Percentiles rank a stretch among this genome's conserved stretches.
phyloP scores from a whole-genome alignment of 2,797 vertebrate species.

The Rhynchonycteris naso region DNA sequence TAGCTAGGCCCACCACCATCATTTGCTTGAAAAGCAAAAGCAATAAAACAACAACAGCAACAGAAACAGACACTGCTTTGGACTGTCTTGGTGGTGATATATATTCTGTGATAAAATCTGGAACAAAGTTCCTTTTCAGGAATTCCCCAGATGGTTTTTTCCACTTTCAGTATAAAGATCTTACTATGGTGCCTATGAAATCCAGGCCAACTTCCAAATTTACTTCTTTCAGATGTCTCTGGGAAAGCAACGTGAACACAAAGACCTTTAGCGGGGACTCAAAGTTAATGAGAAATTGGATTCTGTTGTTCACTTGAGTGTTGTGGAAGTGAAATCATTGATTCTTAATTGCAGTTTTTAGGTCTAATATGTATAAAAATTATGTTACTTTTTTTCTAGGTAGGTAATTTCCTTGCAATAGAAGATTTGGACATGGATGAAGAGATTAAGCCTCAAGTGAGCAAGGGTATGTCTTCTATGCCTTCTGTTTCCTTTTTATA shows the following conservation, averaged over 20 bases:
- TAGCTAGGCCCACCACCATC: background rate
- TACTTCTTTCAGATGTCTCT: background rate
- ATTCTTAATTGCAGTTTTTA: constrained; percentile 37
- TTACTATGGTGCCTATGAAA: background rate
- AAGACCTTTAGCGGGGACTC: constrained; percentile 40
- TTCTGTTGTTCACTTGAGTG: background rate
- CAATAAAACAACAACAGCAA: background rate
- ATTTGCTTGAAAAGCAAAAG: constrained; percentile 30
- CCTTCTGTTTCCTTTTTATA: background rate
- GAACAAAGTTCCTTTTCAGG: constrained; percentile 18
- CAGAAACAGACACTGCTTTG: background rate
- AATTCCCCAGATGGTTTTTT: background rate
- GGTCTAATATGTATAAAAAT: constrained; percentile 37
- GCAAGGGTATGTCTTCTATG: constrained; percentile 65
- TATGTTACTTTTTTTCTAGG: constrained; percentile 73
- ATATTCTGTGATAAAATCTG: constrained; percentile 9
- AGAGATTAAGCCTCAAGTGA: constrained; percentile 56
- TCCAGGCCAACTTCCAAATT: constrained; percentile 31
- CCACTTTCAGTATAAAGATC: background rate
- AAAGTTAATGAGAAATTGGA: constrained; percentile 47
- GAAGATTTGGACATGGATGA: constrained; percentile 79
- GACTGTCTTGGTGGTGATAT: background rate
- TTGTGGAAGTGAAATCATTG: background rate
- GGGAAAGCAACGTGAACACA: constrained; percentile 27
- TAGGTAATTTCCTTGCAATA: constrained; percentile 80